Evolutionary conservation across 53 echinoderm and acorn worm genomes (phyloP).

Genomic region (Glandiceps talaboti): DNA sequence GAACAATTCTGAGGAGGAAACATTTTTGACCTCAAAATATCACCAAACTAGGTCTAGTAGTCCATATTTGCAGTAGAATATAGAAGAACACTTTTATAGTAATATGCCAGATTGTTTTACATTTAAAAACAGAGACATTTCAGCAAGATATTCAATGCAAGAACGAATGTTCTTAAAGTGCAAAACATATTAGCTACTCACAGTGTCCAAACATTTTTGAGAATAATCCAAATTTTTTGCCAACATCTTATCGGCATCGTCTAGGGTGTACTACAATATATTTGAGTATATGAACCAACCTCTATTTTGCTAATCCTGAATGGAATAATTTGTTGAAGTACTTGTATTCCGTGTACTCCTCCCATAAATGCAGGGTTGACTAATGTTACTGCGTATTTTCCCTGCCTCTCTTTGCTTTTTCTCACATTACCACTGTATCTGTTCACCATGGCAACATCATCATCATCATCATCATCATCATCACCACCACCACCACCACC

Average conservation of each 20-base stretch:
- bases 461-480: slow-evolving; percentile 15
- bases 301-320: slow-evolving; percentile 67
- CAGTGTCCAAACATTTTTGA: neutral
- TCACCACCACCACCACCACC: neutral
- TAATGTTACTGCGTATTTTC: slow-evolving; percentile 43
- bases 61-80: too few species aligned
- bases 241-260: neutral
- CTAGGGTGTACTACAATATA: too few species aligned
- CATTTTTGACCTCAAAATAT: too few species aligned
- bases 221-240: neutral
- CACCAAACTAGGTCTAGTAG: too few species aligned
- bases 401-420: slow-evolving; percentile 3
- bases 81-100: too few species aligned
- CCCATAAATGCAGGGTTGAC: slow-evolving; percentile 72
- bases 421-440: slow-evolving; percentile 4
- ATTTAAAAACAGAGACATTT: too few species aligned
- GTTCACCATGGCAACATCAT: neutral
- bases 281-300: too few species aligned
- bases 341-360: slow-evolving; percentile 46
- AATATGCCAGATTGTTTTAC: too few species aligned
- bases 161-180: too few species aligned
- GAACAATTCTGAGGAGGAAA: too few species aligned
- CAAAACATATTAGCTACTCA: neutral
- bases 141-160: too few species aligned
- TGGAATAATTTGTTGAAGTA: slow-evolving; percentile 60